These are phyloP conservation scores for Pristionchus mayeri DNA, from an alignment of 2,888 invertebrate species.

Conservation along the genomic window DNA sequence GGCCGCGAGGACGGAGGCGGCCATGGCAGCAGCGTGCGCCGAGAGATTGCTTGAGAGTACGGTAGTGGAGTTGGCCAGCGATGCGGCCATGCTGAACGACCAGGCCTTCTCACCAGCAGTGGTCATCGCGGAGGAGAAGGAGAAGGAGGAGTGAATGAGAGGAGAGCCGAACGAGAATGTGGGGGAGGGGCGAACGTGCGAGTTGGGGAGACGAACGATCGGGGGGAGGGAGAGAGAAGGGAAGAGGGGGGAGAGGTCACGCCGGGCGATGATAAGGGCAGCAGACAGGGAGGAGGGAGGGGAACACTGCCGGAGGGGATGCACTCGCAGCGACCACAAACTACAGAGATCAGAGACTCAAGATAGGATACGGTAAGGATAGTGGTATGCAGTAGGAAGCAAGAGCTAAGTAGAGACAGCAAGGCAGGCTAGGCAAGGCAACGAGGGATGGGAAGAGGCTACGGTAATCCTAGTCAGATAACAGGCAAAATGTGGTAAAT, in stretches of 20 bases:
- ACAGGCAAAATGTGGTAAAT: background rate
- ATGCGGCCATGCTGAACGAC: constrained; percentile 17
- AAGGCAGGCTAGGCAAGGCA: background rate
- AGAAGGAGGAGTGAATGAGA: constrained; percentile 15
- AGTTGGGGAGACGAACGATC: background rate
- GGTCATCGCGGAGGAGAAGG: background rate
- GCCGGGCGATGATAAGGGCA: background rate
- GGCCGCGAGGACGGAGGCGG: constrained; percentile 9
- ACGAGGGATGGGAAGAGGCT: background rate
- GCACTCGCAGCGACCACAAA: background rate
- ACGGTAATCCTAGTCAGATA: background rate
- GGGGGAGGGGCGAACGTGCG: background rate
- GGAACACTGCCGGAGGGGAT: background rate
- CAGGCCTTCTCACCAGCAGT: background rate
- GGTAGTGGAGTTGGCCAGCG: background rate
- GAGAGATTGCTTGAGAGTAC: background rate
- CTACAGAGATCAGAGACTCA: background rate
- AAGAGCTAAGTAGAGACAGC: background rate
- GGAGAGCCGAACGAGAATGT: background rate
- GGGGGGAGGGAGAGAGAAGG: background rate
- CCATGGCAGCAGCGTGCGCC: constrained; percentile 2
- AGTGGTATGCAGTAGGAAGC: background rate
- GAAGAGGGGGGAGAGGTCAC: constrained; percentile 22
- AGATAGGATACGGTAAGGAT: background rate
- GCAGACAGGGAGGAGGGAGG: background rate